Conservation (phyloP, 2,113 vertebrate species). For the Pelecanus crispus region DNA sequence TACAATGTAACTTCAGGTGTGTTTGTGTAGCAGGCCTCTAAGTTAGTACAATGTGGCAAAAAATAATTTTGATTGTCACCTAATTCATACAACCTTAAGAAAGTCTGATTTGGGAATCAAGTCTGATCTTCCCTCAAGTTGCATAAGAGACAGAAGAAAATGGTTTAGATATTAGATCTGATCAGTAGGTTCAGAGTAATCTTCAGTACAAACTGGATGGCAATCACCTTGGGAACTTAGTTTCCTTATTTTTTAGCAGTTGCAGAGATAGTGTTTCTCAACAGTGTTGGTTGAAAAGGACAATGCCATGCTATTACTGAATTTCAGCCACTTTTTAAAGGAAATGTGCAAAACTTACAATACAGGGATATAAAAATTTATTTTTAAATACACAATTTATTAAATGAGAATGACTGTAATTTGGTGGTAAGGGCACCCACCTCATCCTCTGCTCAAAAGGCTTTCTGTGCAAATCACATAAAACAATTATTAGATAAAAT, state of each 20-base stretch:
- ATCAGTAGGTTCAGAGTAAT: neutral
- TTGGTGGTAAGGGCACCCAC: neutral
- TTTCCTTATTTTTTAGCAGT: neutral
- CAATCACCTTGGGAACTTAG: neutral
- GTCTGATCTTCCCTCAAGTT: neutral
- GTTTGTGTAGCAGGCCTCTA: neutral
- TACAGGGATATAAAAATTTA: neutral
- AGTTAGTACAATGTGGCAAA: neutral
- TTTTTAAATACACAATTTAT: neutral
- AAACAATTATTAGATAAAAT: neutral
- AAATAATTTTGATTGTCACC: neutral
- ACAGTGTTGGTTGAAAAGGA: neutral
- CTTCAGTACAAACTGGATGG: neutral
- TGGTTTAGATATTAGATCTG: neutral
- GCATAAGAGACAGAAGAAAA: neutral
- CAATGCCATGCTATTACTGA: neutral
- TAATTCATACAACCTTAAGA: neutral
- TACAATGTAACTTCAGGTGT: neutral
- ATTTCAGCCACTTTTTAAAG: neutral
- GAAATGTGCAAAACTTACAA: neutral
- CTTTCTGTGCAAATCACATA: neutral
- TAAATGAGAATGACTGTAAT: neutral
- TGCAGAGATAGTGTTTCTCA: neutral
- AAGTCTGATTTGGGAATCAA: neutral
- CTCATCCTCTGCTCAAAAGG: neutral